Base-by-base conservation (phyloP, 2,113 vertebrate genomes). In the Hydrochoerus hydrochaeris region DNA sequence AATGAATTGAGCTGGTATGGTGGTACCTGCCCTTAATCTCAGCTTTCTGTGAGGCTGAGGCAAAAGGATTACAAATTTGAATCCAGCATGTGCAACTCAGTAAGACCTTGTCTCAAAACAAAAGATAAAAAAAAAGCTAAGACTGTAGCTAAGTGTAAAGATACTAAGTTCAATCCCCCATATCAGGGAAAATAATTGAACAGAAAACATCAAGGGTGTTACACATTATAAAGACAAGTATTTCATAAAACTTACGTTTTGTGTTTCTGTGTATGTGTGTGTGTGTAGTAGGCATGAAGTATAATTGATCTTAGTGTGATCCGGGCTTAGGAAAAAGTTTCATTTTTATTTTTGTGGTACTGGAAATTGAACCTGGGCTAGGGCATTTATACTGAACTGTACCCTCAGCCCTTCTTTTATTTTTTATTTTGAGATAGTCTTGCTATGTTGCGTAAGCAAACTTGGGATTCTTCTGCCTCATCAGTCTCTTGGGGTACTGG, bases 221-320 rank as follows among this genome's bases (percentile, higher is more conserved):
- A 62, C 63, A 87, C 57, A 41, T 91, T 28, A 54, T 95, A 81
- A 67, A 88, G 44, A 41, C 73, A 88, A 96, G 28, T 81, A 65
- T 80, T 96, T 85, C 65, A 38, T 93, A 71, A 83, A 95, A 78
- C 30, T 65, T 90, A 46, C 88, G n/a, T 91, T 85, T 88, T 5
- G 5, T 19, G 1, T 69, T 46, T 82, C 49, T 35, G 20, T 3
- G 22, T 67, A 17, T 58, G 38, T 11, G 0, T 84, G 49, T 35
- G 54, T 80, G 8, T 60, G 54, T 65, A 24, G 28, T 85, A 44
- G 35, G 35, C 32, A 82, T 69, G 14, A 95, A n/a, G 19, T 91
- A 49, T 88, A 77, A 77, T 82, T 89, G 85, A 19, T 44, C 19
- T 80, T 93, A 69, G 20, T 71, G 24, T 58, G 75, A 32, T 17